A percentile compares a stretch with the other conserved stretches of the same genome.
These are phyloP conservation scores for Leptinotarsa lineolata DNA, from an alignment of 1,140 invertebrate species.

Conservation along the genomic window DNA sequence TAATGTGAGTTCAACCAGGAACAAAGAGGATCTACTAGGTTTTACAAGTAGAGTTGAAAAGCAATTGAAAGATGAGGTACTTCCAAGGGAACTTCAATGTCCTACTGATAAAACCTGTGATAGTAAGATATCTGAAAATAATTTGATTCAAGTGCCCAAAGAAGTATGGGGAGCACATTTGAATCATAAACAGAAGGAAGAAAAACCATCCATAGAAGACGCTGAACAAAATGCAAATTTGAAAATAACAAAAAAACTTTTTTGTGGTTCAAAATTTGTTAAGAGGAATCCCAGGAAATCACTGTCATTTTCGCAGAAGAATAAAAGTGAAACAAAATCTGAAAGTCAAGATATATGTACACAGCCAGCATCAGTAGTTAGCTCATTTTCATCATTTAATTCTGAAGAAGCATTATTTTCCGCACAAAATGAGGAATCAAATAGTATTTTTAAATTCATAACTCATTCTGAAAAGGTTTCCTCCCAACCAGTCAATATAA, in stretches of 20 bases:
- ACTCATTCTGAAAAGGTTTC: constrained; percentile 39
- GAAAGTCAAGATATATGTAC: constrained; percentile 32
- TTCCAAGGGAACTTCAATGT: background rate
- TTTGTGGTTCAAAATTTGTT: constrained; percentile 68
- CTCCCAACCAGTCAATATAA: constrained; percentile 54
- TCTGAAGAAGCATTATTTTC: constrained; percentile 33
- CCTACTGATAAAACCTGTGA: background rate
- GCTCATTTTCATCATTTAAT: constrained; percentile 26
- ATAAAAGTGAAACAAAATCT: constrained; percentile 43
- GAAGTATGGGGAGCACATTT: constrained; percentile 65
- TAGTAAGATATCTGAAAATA: background rate
- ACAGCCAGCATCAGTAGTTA: constrained; percentile 29
- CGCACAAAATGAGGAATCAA: constrained; percentile 12
- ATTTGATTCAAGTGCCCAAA: constrained; percentile 33
- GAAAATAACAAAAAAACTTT: constrained; percentile 71
- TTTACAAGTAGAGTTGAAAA: too few relatives aligned
- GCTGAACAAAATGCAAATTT: constrained; percentile 49
- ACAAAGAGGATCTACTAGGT: background rate
- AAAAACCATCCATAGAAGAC: constrained; percentile 22
- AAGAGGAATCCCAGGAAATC: constrained; percentile 78
- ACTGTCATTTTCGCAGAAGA: constrained; percentile 55
- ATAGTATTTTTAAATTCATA: constrained; percentile 41
- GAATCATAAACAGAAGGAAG: constrained; percentile 53
- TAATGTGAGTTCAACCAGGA: background rate
- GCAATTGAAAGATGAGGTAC: background rate